Evolutionary conservation across 2,888 invertebrate species (phyloP).

Genomic region (Cacoxenus indagator): DNA sequence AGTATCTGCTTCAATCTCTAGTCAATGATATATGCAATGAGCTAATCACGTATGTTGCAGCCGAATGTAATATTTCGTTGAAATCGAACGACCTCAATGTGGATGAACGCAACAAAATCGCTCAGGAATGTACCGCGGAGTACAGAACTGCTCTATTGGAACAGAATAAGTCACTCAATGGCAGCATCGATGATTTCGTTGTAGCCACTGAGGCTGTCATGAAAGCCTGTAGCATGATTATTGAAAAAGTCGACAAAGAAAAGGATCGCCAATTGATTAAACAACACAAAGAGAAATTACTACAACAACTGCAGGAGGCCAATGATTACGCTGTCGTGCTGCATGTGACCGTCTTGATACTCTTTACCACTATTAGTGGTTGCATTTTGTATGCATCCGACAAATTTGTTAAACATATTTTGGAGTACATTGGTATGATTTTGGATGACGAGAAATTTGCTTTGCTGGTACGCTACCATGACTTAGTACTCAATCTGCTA

Average conservation of each 20-base stretch:
- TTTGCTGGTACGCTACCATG: too few relatives aligned
- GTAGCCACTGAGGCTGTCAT: constrained; percentile 81
- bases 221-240: constrained; percentile 80
- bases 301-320: constrained; percentile 82
- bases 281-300: constrained; percentile 84
- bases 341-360: constrained; percentile 82
- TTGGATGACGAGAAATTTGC: too few relatives aligned
- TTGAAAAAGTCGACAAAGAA: constrained; percentile 92
- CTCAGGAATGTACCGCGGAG: constrained; percentile 76
- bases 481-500: too few relatives aligned
- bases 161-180: constrained; percentile 79
- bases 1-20: constrained; percentile 87
- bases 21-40: constrained; percentile 87
- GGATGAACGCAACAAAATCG: constrained; percentile 80
- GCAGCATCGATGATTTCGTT: constrained; percentile 84
- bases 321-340: constrained; percentile 84
- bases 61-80: constrained; percentile 78
- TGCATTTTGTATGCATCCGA: constrained; percentile 93
- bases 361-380: constrained; percentile 86
- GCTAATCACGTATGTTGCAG: constrained; percentile 83
- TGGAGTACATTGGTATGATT: too few relatives aligned
- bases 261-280: constrained; percentile 83
- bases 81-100: constrained; percentile 73
- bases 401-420: too few relatives aligned
- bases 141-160: constrained; percentile 77